phyloP scores from a whole-genome alignment of 2,797 vertebrate species.

The Crax fasciolata region DNA sequence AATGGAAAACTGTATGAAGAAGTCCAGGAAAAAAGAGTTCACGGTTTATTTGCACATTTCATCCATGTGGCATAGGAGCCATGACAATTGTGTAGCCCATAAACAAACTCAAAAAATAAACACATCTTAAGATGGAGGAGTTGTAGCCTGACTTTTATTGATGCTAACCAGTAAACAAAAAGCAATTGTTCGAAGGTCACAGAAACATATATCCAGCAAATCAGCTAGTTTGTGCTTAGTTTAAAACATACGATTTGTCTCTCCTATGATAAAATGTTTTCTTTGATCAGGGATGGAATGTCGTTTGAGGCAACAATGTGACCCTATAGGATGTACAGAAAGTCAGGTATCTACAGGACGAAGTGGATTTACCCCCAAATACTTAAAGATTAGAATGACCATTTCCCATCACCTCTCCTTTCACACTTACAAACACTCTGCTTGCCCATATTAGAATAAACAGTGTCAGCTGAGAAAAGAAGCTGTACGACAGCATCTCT shows the following conservation, averaged over 20 bases:
- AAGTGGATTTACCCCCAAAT: not conserved
- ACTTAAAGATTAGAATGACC: not conserved
- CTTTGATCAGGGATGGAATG: not conserved
- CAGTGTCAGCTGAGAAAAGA: not conserved
- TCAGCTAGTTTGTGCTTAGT: not conserved
- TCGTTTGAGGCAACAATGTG: not conserved
- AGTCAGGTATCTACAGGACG: not conserved
- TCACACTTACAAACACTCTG: not conserved
- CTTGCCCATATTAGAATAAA: not conserved
- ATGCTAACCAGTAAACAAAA: not conserved
- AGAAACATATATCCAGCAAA: not conserved
- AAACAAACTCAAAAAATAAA: not conserved
- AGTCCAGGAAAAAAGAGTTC: not conserved
- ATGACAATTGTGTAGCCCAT: not conserved
- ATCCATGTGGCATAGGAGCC: not conserved
- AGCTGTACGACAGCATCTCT: not conserved
- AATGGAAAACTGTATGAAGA: not conserved
- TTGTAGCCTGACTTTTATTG: not conserved
- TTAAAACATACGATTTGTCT: not conserved
- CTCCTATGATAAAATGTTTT: not conserved
- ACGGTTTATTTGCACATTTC: not conserved
- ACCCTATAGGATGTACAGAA: not conserved
- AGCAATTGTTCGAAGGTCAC: not conserved
- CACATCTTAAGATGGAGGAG: not conserved
- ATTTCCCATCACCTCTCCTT: not conserved